Percentiles rank a stretch among this genome's conserved stretches.
phyloP scores from a whole-genome alignment of 2,113 vertebrate species.

The Micromys minutus region DNA sequence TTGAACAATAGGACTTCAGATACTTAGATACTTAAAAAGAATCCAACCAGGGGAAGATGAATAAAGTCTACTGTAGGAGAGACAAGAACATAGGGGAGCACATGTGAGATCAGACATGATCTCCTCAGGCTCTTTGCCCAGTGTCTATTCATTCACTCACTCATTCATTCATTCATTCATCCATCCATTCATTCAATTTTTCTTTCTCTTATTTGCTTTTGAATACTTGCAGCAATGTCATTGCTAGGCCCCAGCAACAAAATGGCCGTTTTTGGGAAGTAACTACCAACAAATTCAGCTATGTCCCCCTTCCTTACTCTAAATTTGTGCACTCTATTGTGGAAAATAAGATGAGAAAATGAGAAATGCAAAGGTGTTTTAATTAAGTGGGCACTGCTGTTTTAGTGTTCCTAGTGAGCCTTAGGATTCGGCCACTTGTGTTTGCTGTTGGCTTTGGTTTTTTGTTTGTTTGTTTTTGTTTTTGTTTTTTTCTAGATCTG shows the following conservation, averaged over 20 bases:
- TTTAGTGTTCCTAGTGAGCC: neutral
- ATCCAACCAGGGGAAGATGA: neutral
- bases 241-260: neutral
- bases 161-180: neutral
- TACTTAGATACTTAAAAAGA: constrained; percentile 7
- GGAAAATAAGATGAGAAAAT: constrained; percentile 28
- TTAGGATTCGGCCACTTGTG: neutral
- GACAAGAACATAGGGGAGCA: neutral
- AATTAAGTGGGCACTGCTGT: neutral
- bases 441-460: neutral
- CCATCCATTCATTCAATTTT: neutral
- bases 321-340: neutral
- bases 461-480: neutral
- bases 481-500: neutral
- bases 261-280: neutral
- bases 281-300: neutral
- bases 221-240: neutral
- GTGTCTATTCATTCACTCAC: neutral
- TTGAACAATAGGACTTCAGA: neutral
- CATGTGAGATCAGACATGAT: neutral
- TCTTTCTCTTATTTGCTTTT: neutral
- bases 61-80: neutral
- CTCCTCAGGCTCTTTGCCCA: neutral
- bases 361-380: neutral
- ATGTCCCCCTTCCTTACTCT: too few relatives aligned